These are phyloP conservation scores for Cheilosia urbana DNA, from an alignment of 2,888 invertebrate species.

Conservation along the genomic window DNA sequence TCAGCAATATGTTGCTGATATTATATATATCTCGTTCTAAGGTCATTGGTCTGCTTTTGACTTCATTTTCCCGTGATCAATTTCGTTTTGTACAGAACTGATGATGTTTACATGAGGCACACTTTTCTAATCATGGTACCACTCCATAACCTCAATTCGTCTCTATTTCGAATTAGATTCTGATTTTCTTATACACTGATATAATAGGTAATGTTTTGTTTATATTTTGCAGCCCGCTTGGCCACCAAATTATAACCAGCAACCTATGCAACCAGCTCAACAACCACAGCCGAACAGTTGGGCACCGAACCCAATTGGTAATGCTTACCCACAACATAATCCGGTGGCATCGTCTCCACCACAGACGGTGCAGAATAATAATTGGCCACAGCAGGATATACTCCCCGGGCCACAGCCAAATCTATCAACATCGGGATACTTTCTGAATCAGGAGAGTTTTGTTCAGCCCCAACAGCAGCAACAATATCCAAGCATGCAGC, in stretches of 20 bases:
- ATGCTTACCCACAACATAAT: conserved; percentile 52
- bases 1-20: no score
- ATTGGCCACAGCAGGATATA: conserved; percentile 45
- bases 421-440: conserved; percentile 62
- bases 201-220: background rate
- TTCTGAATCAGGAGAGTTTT: conserved; percentile 62
- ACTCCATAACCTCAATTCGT: background rate
- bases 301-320: conserved; percentile 40
- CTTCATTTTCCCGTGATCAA: no score
- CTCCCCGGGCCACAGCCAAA: conserved; percentile 14
- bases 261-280: conserved; percentile 60
- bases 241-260: conserved; percentile 48
- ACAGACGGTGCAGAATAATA: conserved; percentile 36
- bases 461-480: conserved; percentile 60
- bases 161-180: no score
- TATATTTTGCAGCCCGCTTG: conserved; percentile 30
- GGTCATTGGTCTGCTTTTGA: no score
- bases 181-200: background rate
- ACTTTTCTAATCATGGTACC: no score
- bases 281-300: conserved; percentile 53
- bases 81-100: no score
- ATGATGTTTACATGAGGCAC: no score
- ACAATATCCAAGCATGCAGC: conserved; percentile 42
- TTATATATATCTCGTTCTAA: no score
- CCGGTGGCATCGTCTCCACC: background rate